A percentile compares a stretch with the other conserved stretches of the same genome.
These are phyloP conservation scores for Drosophila recens DNA, from an alignment of 2,888 invertebrate species.

Conservation along the genomic window DNA sequence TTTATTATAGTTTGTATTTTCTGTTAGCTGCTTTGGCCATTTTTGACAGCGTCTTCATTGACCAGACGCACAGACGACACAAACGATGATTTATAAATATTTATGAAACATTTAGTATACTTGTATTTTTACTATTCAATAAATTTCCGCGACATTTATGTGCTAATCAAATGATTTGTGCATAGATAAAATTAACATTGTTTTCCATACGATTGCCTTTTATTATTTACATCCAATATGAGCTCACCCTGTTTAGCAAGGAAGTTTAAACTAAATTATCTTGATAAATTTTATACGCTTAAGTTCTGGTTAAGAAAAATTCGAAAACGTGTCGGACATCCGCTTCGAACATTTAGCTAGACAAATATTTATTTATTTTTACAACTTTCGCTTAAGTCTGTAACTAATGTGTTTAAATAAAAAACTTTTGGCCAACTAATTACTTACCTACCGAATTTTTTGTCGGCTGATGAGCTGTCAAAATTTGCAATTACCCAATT, in stretches of 20 bases:
- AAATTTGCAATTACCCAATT: conserved; percentile 52
- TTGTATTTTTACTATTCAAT: conserved; percentile 31
- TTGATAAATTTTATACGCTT: conserved; percentile 14
- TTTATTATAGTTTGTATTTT: conserved; percentile 9
- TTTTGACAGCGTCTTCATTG: conserved; percentile 35
- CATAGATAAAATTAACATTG: conserved; percentile 30
- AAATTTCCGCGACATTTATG: conserved; percentile 53
- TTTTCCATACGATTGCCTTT: conserved; percentile 17
- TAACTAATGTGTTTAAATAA: conserved; percentile 10
- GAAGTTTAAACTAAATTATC: conserved; percentile 46
- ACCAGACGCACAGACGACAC: conserved; percentile 55
- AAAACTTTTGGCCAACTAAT: conserved; percentile 26
- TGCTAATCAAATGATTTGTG: conserved; percentile 64
- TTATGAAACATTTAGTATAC: conserved; percentile 70
- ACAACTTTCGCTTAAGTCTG: conserved; percentile 1
- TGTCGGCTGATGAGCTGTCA: conserved; percentile 44
- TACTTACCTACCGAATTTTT: conserved; percentile 10
- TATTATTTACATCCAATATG: conserved; percentile 13
- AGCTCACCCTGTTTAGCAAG: conserved; percentile 25
- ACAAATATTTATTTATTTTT: background rate
- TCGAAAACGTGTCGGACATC: background rate
- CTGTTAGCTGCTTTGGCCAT: conserved; percentile 17
- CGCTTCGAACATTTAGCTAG: background rate
- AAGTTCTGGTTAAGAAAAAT: conserved; percentile 5
- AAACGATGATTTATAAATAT: conserved; percentile 66